phyloP scores from a whole-genome alignment of 2,888 invertebrate species.

The Julus scanicus region DNA sequence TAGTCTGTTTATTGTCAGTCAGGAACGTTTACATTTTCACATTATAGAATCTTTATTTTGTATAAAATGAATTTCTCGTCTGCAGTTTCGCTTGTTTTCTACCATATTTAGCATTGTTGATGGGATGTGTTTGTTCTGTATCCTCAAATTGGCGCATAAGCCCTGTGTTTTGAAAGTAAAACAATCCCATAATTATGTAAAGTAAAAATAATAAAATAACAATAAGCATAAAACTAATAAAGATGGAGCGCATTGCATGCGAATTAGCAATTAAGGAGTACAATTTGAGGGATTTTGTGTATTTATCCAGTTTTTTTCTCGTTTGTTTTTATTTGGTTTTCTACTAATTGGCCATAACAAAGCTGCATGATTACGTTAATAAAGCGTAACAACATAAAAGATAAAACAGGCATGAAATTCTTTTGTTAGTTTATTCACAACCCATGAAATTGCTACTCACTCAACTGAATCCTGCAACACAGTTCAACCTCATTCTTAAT shows the following conservation, averaged over 20 bases:
- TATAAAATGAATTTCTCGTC: too few species aligned
- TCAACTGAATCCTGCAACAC: constrained; percentile 19
- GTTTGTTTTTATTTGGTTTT: constrained; percentile 42
- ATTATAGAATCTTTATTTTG: too few species aligned
- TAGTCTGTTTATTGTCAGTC: too few species aligned
- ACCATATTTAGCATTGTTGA: too few species aligned
- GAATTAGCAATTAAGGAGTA: background rate
- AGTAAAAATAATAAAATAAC: constrained; percentile 6
- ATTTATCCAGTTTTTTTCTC: constrained; percentile 11
- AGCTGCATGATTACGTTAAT: constrained; percentile 42
- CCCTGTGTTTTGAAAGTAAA: background rate
- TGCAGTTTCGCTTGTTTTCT: too few species aligned
- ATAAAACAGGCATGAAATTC: constrained; percentile 32
- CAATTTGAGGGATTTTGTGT: background rate
- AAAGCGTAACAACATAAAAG: constrained; percentile 21
- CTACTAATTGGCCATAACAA: constrained; percentile 30
- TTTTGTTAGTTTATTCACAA: constrained; percentile 13
- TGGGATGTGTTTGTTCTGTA: too few species aligned
- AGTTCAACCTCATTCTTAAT: constrained; percentile 22
- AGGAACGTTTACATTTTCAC: too few species aligned
- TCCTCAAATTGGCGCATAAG: too few species aligned
- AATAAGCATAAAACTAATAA: background rate
- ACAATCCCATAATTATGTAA: constrained; percentile 17
- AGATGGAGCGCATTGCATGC: background rate
- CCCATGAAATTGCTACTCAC: constrained; percentile 42